Evolutionary conservation across 2,113 vertebrate species (phyloP), one percentile per base, ranked within the genome.

Genomic region (Coreoperca whiteheadi): DNA sequence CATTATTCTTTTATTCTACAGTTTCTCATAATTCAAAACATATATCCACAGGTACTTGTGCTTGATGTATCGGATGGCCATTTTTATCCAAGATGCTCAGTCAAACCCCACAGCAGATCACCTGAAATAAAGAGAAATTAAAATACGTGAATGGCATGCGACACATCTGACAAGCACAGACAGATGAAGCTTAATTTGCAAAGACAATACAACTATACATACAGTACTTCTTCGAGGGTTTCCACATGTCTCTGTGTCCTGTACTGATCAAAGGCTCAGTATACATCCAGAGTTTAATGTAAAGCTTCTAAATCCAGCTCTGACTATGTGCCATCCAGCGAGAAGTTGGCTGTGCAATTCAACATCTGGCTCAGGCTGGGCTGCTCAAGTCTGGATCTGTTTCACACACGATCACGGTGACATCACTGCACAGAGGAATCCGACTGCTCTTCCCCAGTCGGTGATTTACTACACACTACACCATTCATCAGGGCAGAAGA

Each of bases 311-410:
- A 57, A 53, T 77, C 37, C 41, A 77, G n/a, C 59, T 85, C 69
- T 30, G 34, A 75, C 60, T 79, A 25, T 21, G 65, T 85, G 68
- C 50, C 86, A 82, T 81, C 63, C 10, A 75, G 72, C 3, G 57
- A 78, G 21, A 74, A 18, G 46, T 43, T 46, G 69, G 74, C 83
- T 79, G 81, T 68, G 75, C 89, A 88, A 89, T 81, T 91, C 87
- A 93, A 94, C 95, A 96, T 94, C 95, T 95, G 94, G 88, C 94
- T 88, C 81, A 74, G 88, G 66, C 77, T 70, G 72, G 34, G 84
- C 88, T 65, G 64, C 93, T 96, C 95, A 94, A 92, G 95, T 95
- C 95, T 94, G 95, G 94, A 96, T 96, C 88, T 93, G 95, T 95
- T 93, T 93, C 87, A 91, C 91, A 85, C 92, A 92, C 74, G 67